Conservation (phyloP, 1,140 invertebrate genomes). For the Zaprionus taronus region DNA sequence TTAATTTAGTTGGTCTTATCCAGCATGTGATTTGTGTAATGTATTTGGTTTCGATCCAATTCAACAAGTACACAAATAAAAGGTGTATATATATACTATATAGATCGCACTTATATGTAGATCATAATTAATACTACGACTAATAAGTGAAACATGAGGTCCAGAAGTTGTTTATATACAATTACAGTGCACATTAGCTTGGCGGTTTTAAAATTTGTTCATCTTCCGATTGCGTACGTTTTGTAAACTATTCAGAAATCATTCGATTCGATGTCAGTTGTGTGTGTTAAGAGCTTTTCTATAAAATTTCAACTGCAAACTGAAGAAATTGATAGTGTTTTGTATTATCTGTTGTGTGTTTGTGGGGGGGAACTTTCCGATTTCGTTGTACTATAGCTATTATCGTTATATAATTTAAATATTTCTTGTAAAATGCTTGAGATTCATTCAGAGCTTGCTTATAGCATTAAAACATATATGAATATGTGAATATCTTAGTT, state of each 20-base stretch:
- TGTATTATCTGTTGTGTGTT: conserved; percentile 1
- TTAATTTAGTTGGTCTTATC: conserved; percentile 82
- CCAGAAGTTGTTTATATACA: conserved; percentile 76
- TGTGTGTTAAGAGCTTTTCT: conserved; percentile 5
- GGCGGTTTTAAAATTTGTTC: conserved; percentile 33
- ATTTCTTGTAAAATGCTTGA: conserved; percentile 35
- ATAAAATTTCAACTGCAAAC: neutral
- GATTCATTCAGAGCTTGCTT: conserved; percentile 15
- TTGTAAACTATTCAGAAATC: conserved; percentile 11
- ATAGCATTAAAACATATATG: conserved; percentile 21
- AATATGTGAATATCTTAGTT: conserved; percentile 23
- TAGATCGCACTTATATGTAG: conserved; percentile 30
- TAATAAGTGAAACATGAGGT: conserved; percentile 68
- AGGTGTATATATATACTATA: conserved; percentile 51
- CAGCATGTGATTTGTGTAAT: conserved; percentile 58
- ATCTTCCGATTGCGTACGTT: conserved; percentile 19
- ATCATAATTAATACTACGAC: conserved; percentile 3
- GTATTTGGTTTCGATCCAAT: conserved; percentile 46
- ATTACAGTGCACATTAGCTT: conserved; percentile 42
- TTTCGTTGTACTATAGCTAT: conserved; percentile 65
- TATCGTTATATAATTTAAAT: conserved; percentile 8
- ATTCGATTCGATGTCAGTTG: conserved; percentile 12
- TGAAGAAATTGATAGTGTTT: neutral
- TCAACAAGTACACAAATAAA: conserved; percentile 53
- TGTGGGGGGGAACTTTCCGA: conserved; percentile 34